Percentiles rank a stretch among this genome's conserved stretches.
phyloP scores from a whole-genome alignment of 2,888 invertebrate genomes.

The Rhagonycha fulva region DNA sequence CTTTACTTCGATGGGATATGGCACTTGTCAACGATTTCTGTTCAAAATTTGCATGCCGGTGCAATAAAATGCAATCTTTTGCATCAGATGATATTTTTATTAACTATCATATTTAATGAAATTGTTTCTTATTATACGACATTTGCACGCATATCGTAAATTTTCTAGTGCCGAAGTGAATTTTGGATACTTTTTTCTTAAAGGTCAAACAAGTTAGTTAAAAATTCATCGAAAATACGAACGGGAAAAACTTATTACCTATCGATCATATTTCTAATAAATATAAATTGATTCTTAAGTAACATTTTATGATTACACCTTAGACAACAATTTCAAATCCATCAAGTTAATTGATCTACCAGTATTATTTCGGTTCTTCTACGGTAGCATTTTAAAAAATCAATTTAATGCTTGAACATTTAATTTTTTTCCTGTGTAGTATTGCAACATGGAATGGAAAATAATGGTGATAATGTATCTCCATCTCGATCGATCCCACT shows the following conservation, averaged over 20 bases:
- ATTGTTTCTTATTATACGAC: constrained; percentile 23
- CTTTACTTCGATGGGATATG: constrained; percentile 12
- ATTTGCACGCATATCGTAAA: constrained; percentile 20
- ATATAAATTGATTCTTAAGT: constrained; percentile 2
- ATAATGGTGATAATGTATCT: constrained; percentile 29
- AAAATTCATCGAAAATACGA: neutral
- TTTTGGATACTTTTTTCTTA: neutral
- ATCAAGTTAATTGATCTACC: constrained; percentile 20
- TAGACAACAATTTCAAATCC: constrained; percentile 12
- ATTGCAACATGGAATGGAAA: constrained; percentile 11
- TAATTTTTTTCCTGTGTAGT: constrained; percentile 9
- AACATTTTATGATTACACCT: constrained; percentile 8
- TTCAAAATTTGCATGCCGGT: constrained; percentile 25
- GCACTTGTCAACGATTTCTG: constrained; percentile 29
- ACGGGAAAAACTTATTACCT: neutral
- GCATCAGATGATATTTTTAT: constrained; percentile 29
- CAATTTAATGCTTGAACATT: constrained; percentile 13
- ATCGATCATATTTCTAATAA: constrained; percentile 2
- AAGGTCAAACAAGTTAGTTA: neutral
- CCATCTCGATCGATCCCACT: constrained; percentile 29
- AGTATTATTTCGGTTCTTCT: constrained; percentile 15
- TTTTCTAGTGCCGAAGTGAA: neutral
- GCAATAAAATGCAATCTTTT: constrained; percentile 19
- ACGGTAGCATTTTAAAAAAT: constrained; percentile 13
- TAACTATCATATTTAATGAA: constrained; percentile 20